phyloP scores from a whole-genome alignment of 2,888 invertebrate species.

The Leptopterna dolabrata region DNA sequence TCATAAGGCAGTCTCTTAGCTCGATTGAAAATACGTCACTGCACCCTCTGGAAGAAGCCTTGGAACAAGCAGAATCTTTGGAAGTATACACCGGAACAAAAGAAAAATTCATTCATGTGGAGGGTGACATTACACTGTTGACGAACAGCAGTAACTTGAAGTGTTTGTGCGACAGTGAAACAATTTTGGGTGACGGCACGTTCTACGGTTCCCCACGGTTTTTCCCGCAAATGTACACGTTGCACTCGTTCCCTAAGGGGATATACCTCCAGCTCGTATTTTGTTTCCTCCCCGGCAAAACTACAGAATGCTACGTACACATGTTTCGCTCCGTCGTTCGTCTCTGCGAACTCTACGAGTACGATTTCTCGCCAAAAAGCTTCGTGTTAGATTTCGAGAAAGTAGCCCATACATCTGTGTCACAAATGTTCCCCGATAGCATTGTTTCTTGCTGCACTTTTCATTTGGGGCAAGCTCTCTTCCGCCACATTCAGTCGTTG shows the following conservation, averaged over 20 bases:
- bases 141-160: no score
- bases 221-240: conserved; percentile 30
- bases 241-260: conserved; percentile 1
- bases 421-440: background rate
- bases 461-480: background rate
- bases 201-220: conserved; percentile 9
- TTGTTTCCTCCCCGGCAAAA: conserved; percentile 21
- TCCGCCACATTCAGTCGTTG: no score
- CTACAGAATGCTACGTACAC: background rate
- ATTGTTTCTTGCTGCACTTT: background rate
- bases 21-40: background rate
- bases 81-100: no score
- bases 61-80: no score
- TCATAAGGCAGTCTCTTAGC: no score
- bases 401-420: background rate
- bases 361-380: background rate
- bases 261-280: conserved; percentile 1
- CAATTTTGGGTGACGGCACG: background rate
- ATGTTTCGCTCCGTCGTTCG: background rate
- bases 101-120: no score
- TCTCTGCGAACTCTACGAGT: no score
- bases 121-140: background rate
- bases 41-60: background rate
- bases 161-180: no score
- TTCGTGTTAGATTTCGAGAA: conserved; percentile 1